Conservation (phyloP, 2,797 vertebrate species). For the Mormyrops boulengeri region DNA sequence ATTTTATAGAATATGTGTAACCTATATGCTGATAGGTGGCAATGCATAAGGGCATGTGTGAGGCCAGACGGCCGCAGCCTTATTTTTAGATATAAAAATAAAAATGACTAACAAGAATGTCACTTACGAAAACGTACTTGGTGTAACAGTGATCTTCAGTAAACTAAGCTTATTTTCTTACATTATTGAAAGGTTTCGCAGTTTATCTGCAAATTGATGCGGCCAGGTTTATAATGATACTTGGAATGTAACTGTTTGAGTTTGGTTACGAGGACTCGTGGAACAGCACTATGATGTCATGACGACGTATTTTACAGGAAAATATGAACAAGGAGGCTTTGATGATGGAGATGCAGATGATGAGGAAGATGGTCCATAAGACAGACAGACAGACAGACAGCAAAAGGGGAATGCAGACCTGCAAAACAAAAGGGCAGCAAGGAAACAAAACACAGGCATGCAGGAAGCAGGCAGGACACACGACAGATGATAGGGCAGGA, state of each 20-base stretch:
- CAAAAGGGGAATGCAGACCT: background rate
- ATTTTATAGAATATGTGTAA: background rate
- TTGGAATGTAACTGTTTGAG: background rate
- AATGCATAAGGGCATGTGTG: background rate
- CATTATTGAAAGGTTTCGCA: background rate
- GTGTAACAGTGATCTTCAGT: background rate
- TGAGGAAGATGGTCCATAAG: constrained; percentile 1
- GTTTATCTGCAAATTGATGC: background rate
- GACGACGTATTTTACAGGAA: background rate
- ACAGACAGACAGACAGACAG: constrained; percentile 29
- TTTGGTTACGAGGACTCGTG: background rate
- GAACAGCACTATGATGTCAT: background rate
- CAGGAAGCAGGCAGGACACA: constrained; percentile 11
- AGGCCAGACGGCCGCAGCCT: background rate
- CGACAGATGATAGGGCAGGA: constrained; percentile 20
- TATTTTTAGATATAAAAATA: background rate
- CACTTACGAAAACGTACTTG: too few relatives aligned
- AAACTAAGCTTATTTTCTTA: background rate
- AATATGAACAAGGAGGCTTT: background rate
- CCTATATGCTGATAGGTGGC: background rate
- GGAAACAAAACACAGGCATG: background rate
- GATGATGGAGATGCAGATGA: background rate
- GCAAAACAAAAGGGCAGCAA: background rate
- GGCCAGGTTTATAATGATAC: background rate
- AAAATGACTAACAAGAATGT: background rate